These are phyloP conservation scores for Aleiodes sp. DNA, from an alignment of 1,140 invertebrate genomes.

Conservation along the genomic window DNA sequence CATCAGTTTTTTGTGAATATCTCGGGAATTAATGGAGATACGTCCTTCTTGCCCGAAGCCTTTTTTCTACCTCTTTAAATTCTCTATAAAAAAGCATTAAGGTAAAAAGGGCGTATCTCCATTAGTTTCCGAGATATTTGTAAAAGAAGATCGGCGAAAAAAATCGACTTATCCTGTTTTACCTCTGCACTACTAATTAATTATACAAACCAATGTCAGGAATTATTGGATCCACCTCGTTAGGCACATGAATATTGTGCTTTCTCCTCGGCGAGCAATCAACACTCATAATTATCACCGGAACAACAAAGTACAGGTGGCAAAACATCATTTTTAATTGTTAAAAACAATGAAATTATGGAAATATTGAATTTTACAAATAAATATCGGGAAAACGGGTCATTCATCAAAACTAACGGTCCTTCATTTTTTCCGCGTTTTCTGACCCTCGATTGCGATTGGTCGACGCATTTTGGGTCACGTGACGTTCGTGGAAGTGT, in stretches of 20 bases:
- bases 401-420: not conserved
- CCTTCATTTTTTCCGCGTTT: conserved; percentile 5
- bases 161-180: too few relatives aligned
- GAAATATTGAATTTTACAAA: not conserved
- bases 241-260: conserved; percentile 46
- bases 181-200: not conserved
- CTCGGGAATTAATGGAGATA: too few relatives aligned
- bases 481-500: not conserved
- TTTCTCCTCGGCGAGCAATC: conserved; percentile 13
- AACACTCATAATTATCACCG: not conserved
- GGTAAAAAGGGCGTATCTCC: too few relatives aligned
- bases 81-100: too few relatives aligned
- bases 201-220: conserved; percentile 53
- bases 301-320: not conserved
- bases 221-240: conserved; percentile 57
- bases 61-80: too few relatives aligned
- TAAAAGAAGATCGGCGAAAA: too few relatives aligned
- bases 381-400: not conserved
- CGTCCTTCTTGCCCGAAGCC: too few relatives aligned
- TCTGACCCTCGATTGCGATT: not conserved
- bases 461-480: not conserved
- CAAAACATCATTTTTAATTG: not conserved
- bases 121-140: too few relatives aligned
- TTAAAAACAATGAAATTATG: not conserved
- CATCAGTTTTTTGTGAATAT: too few relatives aligned